These are phyloP conservation scores for Brachionus sp. DNA, from an alignment of 1,140 invertebrate species.

Conservation along the genomic window DNA sequence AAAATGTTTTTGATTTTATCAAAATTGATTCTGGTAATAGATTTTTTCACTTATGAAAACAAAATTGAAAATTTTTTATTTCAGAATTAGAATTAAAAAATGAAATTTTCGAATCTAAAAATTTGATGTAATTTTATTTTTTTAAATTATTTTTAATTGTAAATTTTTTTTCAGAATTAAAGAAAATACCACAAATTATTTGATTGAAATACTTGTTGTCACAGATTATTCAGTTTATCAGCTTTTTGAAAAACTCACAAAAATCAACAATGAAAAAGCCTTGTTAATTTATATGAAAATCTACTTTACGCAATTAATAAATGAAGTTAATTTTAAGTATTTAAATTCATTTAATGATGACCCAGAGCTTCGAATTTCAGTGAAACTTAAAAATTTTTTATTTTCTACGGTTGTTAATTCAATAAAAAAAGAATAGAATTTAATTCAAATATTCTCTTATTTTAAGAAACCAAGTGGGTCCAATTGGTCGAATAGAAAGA, in stretches of 20 bases:
- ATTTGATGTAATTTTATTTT: not conserved
- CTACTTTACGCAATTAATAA: not conserved
- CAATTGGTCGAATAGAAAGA: not conserved
- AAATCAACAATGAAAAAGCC: not conserved
- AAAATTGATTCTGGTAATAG: not conserved
- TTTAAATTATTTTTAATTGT: not conserved
- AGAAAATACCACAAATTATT: not conserved
- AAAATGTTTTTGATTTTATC: not conserved
- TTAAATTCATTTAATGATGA: slow-evolving; percentile 11
- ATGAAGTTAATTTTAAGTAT: slow-evolving; percentile 19
- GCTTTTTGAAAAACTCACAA: not conserved
- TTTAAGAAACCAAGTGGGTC: not conserved
- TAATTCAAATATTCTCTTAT: not conserved
- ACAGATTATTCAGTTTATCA: slow-evolving; percentile 1
- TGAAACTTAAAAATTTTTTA: slow-evolving; percentile 11
- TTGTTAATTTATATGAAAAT: slow-evolving; percentile 22
- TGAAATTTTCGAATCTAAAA: not conserved
- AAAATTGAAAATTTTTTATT: not conserved
- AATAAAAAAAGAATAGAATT: not conserved
- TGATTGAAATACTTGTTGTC: not conserved
- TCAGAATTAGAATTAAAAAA: not conserved
- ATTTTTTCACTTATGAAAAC: no score
- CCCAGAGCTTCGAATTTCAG: not conserved
- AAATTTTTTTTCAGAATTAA: not conserved
- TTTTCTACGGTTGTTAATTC: not conserved